These are phyloP conservation scores for Petrolisthes cinctipes DNA, from an alignment of 2,888 invertebrate genomes.

Conservation along the genomic window DNA sequence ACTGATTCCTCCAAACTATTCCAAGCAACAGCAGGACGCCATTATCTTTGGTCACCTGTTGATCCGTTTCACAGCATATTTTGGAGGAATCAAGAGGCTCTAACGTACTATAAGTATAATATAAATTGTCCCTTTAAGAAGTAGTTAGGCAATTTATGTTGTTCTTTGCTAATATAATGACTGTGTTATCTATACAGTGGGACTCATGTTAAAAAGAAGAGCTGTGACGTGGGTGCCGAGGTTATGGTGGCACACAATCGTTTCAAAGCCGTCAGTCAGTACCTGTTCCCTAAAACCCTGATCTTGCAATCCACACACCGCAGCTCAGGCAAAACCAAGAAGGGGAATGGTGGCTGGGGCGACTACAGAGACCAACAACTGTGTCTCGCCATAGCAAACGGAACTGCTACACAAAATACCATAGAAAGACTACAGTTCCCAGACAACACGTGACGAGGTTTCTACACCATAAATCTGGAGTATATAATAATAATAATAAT, in stretches of 20 bases:
- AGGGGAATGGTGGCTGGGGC: conserved; percentile 98
- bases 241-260: conserved; percentile 68
- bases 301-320: conserved; percentile 76
- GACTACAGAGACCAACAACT: conserved; percentile 86
- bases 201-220: conserved; percentile 92
- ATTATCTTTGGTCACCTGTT: no score
- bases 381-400: conserved; percentile 71
- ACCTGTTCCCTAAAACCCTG: conserved; percentile 72
- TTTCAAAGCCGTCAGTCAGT: conserved; percentile 69
- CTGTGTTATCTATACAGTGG: conserved; percentile 77
- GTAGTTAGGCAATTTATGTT: no score
- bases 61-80: no score
- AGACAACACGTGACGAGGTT: background rate
- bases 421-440: conserved; percentile 30
- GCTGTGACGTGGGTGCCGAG: conserved; percentile 77
- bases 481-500: no score
- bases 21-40: no score
- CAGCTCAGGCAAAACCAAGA: conserved; percentile 75
- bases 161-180: no score
- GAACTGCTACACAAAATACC: conserved; percentile 44
- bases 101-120: no score
- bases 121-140: no score
- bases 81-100: no score
- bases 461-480: no score
- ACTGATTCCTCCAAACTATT: no score